A percentile compares a stretch with the other conserved stretches of the same genome.
phyloP scores from a whole-genome alignment of 2,888 invertebrate genomes.

The Caenorhabditis drosophilae region DNA sequence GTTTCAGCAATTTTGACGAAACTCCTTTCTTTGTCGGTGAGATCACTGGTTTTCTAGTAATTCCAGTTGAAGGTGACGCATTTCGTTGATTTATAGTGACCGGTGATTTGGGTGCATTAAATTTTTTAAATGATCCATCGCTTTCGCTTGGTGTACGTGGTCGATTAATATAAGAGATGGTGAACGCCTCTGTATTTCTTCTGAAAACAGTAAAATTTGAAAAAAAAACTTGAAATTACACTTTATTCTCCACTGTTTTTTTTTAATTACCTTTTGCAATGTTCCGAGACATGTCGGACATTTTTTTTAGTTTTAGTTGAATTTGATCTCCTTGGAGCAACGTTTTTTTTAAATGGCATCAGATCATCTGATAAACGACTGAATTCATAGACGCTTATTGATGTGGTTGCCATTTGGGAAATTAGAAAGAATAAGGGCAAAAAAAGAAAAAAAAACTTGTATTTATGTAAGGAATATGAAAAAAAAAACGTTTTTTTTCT shows the following conservation, averaged over 20 bases:
- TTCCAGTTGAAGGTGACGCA: neutral
- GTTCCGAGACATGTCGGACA: neutral
- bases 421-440: no score
- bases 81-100: neutral
- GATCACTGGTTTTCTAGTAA: neutral
- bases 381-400: conserved; percentile 28
- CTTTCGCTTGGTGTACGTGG: conserved; percentile 28
- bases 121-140: neutral
- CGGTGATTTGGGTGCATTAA: neutral
- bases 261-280: neutral
- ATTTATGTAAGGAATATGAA: no score
- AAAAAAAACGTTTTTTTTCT: no score
- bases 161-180: conserved; percentile 31
- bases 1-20: no score
- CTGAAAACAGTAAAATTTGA: conserved; percentile 12
- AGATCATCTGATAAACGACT: conserved; percentile 3
- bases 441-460: no score
- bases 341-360: no score
- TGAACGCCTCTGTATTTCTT: conserved; percentile 23
- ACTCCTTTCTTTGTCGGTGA: neutral
- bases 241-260: no score
- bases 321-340: conserved; percentile 15
- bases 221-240: no score
- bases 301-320: conserved; percentile 18
- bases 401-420: conserved; percentile 15